Percentiles rank a stretch among this genome's conserved stretches.
These are phyloP conservation scores for Thalassarche chlororhynchos DNA, from an alignment of 2,113 vertebrate species.

Conservation along the genomic window DNA sequence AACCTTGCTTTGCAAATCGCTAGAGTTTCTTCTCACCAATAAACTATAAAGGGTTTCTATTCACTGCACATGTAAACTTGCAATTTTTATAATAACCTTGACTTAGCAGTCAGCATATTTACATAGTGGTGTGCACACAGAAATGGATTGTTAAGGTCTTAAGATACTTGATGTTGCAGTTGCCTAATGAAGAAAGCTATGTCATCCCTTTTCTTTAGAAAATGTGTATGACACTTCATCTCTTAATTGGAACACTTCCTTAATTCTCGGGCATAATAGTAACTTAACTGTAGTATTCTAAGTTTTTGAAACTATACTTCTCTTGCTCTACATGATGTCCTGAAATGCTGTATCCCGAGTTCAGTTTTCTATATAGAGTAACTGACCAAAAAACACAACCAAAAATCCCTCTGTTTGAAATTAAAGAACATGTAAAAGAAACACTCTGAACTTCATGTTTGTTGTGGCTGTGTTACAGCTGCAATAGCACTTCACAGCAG, in stretches of 20 bases:
- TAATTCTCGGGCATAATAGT: not conserved
- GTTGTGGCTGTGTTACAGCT: not conserved
- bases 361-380: not conserved
- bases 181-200: not conserved
- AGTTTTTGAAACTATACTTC: not conserved
- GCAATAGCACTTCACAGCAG: not conserved
- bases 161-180: not conserved
- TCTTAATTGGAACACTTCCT: not conserved
- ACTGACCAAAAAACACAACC: not conserved
- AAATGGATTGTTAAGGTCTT: not conserved
- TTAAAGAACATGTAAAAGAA: not conserved
- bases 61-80: not conserved
- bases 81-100: not conserved
- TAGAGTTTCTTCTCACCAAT: constrained; percentile 31
- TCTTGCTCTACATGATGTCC: not conserved
- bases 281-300: not conserved
- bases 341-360: not conserved
- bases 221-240: not conserved
- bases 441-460: not conserved
- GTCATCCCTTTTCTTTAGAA: not conserved
- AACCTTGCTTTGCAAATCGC: not conserved
- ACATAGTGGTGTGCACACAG: not conserved
- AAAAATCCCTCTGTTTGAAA: not conserved
- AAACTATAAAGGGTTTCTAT: constrained; percentile 34
- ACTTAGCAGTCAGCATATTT: not conserved